Conservation (phyloP, 2,113 vertebrate genomes). For the Columba janthina region DNA sequence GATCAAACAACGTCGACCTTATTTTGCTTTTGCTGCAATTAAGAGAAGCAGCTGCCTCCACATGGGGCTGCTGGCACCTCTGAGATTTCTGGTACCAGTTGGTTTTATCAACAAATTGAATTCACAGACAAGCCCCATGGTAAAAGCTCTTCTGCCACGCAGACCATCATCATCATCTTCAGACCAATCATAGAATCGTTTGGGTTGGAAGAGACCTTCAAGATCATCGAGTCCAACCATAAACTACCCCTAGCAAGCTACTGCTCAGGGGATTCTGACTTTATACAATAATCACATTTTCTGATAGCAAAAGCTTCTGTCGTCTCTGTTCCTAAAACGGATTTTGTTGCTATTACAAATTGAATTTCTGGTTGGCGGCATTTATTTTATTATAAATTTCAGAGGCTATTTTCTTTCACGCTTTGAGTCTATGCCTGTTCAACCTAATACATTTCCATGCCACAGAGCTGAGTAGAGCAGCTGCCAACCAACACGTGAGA, state of each 20-base stretch:
- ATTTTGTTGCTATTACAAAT: not conserved
- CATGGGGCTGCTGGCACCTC: not conserved
- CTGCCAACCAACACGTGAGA: not conserved
- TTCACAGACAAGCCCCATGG: not conserved
- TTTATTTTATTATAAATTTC: conserved; percentile 29
- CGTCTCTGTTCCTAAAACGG: not conserved
- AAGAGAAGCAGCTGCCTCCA: not conserved
- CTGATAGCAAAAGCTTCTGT: not conserved
- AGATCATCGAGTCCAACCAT: too few species aligned
- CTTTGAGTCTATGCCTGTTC: not conserved
- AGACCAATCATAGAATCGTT: not conserved
- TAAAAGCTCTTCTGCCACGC: not conserved
- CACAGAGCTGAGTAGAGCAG: not conserved
- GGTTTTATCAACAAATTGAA: not conserved
- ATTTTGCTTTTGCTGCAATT: not conserved
- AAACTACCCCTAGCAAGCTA: not conserved
- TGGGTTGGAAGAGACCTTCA: too few species aligned
- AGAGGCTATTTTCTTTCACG: not conserved
- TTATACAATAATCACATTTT: not conserved
- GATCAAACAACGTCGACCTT: not conserved
- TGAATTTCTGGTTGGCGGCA: not conserved
- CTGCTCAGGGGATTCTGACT: not conserved
- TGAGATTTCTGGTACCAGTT: not conserved
- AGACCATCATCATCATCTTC: not conserved
- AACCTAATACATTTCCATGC: not conserved